Evolutionary conservation across 2,797 vertebrate genomes (phyloP).

Genomic region (Pseudomugil gertrudae): DNA sequence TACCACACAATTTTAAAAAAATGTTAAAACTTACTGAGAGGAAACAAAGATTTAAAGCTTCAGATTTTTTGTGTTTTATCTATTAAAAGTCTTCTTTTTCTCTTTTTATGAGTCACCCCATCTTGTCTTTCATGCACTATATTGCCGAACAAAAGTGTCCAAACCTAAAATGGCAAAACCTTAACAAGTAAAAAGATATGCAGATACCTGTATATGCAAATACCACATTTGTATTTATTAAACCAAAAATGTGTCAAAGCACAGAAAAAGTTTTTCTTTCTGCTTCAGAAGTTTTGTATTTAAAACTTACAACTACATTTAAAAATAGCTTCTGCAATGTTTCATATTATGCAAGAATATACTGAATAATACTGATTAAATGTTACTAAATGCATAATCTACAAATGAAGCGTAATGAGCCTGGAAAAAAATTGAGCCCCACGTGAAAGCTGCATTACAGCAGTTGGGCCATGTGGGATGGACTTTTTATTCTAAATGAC

Average conservation of each 20-base stretch:
- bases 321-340: background rate
- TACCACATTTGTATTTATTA: background rate
- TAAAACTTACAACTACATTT: background rate
- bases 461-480: slow-evolving; percentile 74
- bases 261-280: background rate
- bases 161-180: background rate
- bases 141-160: background rate
- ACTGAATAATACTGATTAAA: slow-evolving; percentile 17
- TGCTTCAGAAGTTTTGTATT: background rate
- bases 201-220: background rate
- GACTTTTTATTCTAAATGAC: slow-evolving; percentile 87
- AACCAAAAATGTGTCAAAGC: background rate
- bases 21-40: background rate
- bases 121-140: background rate
- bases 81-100: background rate
- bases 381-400: slow-evolving; percentile 15
- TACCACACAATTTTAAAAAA: background rate
- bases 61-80: background rate
- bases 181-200: background rate
- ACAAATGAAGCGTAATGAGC: slow-evolving; percentile 15
- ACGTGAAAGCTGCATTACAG: slow-evolving; percentile 71
- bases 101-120: background rate
- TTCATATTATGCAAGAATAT: background rate
- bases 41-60: background rate
- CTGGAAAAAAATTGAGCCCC: slow-evolving; percentile 3